Evolutionary conservation across 1,140 invertebrate species (phyloP).

Genomic region (Tetragnatha versicolor): DNA sequence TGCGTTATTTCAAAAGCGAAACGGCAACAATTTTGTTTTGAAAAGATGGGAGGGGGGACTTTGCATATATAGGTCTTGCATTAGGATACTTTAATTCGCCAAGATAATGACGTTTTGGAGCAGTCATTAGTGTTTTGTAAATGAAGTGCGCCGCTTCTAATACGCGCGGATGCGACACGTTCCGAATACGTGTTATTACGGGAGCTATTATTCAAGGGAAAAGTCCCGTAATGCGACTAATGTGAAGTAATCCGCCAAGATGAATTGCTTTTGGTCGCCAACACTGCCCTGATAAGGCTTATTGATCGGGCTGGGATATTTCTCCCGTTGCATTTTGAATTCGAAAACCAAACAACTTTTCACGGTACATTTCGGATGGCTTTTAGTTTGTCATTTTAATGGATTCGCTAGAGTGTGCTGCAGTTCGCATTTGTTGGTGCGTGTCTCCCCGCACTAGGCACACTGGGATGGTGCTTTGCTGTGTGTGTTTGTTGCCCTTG

Average conservation of each 20-base stretch:
- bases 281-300: not conserved
- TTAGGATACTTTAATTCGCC: slow-evolving; percentile 35
- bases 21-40: slow-evolving; percentile 35
- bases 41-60: not conserved
- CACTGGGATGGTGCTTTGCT: too few species aligned
- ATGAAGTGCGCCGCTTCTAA: slow-evolving; percentile 17
- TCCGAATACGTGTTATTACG: slow-evolving; percentile 13
- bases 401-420: not conserved
- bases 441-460: too few species aligned
- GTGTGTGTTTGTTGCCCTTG: too few species aligned
- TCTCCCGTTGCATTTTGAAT: not conserved
- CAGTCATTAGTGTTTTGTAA: slow-evolving; percentile 51
- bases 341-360: not conserved
- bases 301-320: not conserved
- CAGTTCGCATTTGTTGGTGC: too few species aligned
- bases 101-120: slow-evolving; percentile 42
- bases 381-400: not conserved
- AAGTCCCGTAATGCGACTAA: not conserved
- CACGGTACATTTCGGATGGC: not conserved
- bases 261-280: not conserved
- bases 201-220: slow-evolving; percentile 18
- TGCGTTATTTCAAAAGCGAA: slow-evolving; percentile 39
- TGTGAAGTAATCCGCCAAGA: slow-evolving; percentile 14
- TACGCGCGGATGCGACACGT: not conserved
- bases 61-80: slow-evolving; percentile 23